Conservation (phyloP, 2,797 vertebrate species). For the Clarias laeviceps region DNA sequence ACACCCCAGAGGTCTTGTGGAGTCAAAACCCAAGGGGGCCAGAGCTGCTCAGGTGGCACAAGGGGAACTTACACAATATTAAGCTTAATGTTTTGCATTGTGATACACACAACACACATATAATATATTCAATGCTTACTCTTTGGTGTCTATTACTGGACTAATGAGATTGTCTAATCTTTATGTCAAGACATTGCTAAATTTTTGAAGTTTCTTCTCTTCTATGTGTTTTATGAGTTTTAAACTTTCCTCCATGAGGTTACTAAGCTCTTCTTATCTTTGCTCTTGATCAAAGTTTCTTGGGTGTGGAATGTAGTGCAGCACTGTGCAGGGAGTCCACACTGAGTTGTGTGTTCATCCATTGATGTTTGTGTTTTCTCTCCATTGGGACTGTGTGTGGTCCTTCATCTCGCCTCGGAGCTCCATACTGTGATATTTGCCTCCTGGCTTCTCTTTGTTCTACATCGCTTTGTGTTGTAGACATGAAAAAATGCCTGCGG, state of each 20-base stretch:
- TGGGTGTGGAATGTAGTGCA: not conserved
- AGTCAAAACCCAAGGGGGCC: no score
- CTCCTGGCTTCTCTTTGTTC: conserved; percentile 40
- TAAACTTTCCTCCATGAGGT: conserved; percentile 24
- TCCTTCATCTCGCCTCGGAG: conserved; percentile 23
- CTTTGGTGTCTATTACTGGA: not conserved
- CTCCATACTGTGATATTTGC: conserved; percentile 21
- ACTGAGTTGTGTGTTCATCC: conserved; percentile 32
- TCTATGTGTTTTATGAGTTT: conserved; percentile 1
- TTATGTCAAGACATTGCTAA: not conserved
- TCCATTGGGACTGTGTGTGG: conserved; percentile 7
- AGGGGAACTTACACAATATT: no score
- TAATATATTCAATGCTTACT: not conserved
- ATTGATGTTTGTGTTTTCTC: conserved; percentile 29
- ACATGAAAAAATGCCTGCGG: conserved; percentile 11
- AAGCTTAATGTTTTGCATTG: no score
- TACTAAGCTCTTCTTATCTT: conserved; percentile 18
- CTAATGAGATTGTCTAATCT: not conserved
- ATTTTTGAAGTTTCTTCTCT: not conserved
- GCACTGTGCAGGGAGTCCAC: conserved; percentile 24
- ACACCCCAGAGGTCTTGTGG: no score
- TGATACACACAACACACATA: not conserved
- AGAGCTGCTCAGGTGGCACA: no score
- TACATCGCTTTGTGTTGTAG: conserved; percentile 21
- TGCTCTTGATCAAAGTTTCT: conserved; percentile 31